Conservation (phyloP, 2,797 vertebrate species). For the Mico argentatus region DNA sequence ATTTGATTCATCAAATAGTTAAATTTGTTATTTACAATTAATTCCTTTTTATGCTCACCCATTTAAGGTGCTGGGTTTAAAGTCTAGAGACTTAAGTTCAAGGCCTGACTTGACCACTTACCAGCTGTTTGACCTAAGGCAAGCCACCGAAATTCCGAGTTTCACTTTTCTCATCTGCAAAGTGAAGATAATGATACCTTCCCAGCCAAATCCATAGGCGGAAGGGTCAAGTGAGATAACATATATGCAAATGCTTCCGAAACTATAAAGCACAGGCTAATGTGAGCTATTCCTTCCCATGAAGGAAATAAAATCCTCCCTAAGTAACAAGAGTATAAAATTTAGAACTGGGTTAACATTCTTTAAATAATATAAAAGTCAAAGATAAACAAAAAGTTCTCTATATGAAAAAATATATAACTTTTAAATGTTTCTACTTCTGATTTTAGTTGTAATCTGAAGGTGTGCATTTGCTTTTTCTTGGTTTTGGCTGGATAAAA, state of each 20-base stretch:
- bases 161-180: slow-evolving; percentile 49
- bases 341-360: background rate
- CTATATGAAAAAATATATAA: background rate
- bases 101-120: background rate
- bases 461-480: background rate
- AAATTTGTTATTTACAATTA: background rate
- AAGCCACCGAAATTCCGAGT: background rate
- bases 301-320: background rate
- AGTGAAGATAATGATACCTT: background rate
- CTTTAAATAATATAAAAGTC: background rate
- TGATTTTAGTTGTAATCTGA: background rate
- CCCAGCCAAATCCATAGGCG: background rate
- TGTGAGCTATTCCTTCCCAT: background rate
- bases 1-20: background rate
- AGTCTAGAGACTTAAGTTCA: background rate
- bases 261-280: background rate
- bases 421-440: background rate
- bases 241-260: background rate
- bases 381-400: background rate
- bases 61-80: background rate
- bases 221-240: slow-evolving; percentile 39
- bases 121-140: background rate
- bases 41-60: background rate
- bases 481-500: background rate
- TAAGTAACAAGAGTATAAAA: background rate